Conservation (phyloP, 2,888 invertebrate species). For the Sarcophaga subvicina region DNA sequence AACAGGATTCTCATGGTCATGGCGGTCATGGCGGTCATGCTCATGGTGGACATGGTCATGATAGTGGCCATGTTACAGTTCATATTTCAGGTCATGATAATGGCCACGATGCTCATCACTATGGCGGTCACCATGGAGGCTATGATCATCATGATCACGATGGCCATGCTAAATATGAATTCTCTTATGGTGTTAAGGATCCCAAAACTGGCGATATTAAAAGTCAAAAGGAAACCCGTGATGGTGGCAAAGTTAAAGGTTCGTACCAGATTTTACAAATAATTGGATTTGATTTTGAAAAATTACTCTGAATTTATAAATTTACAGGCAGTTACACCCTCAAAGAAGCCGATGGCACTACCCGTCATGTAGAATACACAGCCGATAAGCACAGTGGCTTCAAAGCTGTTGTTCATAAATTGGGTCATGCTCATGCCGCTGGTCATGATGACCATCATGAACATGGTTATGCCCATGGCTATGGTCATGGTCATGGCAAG, state of each 20-base stretch:
- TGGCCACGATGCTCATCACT: background rate
- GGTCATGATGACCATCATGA: background rate
- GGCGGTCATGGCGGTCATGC: background rate
- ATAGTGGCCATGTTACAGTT: background rate
- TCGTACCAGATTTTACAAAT: background rate
- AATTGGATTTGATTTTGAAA: background rate
- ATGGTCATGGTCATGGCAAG: slow-evolving; percentile 14
- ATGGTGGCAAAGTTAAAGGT: slow-evolving; percentile 45
- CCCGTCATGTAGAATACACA: slow-evolving; percentile 39
- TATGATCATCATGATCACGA: slow-evolving; percentile 11
- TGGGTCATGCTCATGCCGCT: slow-evolving; percentile 22
- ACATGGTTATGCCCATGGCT: background rate
- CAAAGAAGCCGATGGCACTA: slow-evolving; percentile 51
- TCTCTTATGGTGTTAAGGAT: slow-evolving; percentile 49
- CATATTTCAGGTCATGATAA: background rate
- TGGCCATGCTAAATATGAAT: slow-evolving; percentile 43
- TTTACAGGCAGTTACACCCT: slow-evolving; percentile 33
- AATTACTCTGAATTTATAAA: background rate
- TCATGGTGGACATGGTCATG: background rate
- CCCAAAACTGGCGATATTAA: slow-evolving; percentile 44
- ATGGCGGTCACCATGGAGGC: background rate
- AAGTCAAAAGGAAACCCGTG: slow-evolving; percentile 31
- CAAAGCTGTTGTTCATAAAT: slow-evolving; percentile 43
- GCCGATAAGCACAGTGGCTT: slow-evolving; percentile 47
- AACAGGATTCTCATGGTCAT: background rate